These are phyloP conservation scores for Sebastes vulpes DNA, from an alignment of 2,797 vertebrate species.

Conservation along the genomic window DNA sequence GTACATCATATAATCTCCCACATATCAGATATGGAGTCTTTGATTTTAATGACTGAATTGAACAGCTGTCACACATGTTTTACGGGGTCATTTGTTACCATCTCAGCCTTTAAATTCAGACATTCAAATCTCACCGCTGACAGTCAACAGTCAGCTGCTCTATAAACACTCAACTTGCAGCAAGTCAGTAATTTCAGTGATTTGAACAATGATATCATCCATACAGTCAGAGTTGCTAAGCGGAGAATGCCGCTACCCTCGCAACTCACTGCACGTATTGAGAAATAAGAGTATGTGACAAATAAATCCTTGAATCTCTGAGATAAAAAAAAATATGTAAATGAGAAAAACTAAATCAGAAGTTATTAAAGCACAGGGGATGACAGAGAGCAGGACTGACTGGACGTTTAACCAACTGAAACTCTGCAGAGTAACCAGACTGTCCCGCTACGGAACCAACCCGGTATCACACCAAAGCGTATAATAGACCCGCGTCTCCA, in stretches of 20 bases:
- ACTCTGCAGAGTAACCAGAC: background rate
- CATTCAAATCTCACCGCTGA: background rate
- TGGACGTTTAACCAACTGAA: background rate
- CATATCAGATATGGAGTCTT: slow-evolving; percentile 50
- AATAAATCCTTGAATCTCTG: background rate
- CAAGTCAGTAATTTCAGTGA: background rate
- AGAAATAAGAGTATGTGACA: background rate
- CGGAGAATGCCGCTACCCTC: background rate
- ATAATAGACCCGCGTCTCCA: no score
- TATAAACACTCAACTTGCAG: background rate
- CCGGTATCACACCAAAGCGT: no score
- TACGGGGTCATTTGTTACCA: background rate
- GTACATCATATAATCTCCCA: slow-evolving; percentile 50
- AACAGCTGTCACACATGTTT: background rate
- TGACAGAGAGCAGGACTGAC: background rate
- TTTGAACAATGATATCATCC: background rate
- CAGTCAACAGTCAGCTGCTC: background rate
- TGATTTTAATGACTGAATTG: background rate
- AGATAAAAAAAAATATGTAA: background rate
- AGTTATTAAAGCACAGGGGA: background rate
- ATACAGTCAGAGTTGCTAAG: background rate
- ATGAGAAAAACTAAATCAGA: background rate
- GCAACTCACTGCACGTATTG: background rate
- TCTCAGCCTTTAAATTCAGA: background rate
- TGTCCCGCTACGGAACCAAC: background rate